Conservation (phyloP, 2,888 invertebrate species). For the Tachina fera region DNA sequence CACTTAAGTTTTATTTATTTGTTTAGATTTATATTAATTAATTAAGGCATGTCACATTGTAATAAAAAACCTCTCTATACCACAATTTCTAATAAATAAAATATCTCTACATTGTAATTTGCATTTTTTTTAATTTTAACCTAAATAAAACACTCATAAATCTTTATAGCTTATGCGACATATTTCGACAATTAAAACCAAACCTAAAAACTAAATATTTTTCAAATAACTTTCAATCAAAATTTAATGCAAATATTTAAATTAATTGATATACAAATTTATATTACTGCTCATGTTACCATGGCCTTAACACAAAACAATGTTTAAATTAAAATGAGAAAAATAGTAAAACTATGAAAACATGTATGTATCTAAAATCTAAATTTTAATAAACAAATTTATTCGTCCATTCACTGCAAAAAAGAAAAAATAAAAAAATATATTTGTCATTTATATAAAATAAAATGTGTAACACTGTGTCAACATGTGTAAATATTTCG, state of each 20-base stretch:
- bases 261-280: conserved; percentile 53
- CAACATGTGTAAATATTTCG: conserved; percentile 2
- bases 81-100: too few relatives aligned
- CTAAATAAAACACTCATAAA: conserved; percentile 28
- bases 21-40: too few relatives aligned
- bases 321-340: neutral
- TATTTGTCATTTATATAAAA: conserved; percentile 43
- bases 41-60: too few relatives aligned
- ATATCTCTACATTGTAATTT: neutral
- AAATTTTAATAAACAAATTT: conserved; percentile 47
- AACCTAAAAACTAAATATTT: conserved; percentile 3
- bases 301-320: too few relatives aligned
- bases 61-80: too few relatives aligned
- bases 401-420: conserved; percentile 3
- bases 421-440: neutral
- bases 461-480: conserved; percentile 32
- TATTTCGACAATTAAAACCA: neutral
- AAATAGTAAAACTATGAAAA: neutral
- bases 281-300: conserved; percentile 32
- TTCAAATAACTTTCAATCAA: conserved; percentile 54
- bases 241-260: conserved; percentile 19
- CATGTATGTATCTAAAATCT: conserved; percentile 17
- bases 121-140: neutral
- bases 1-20: too few relatives aligned
- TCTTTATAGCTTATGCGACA: conserved; percentile 38